Percentiles rank a stretch among this genome's conserved stretches.
Conservation (phyloP, 2,797 vertebrate species). For the Sebastes elongatus region DNA sequence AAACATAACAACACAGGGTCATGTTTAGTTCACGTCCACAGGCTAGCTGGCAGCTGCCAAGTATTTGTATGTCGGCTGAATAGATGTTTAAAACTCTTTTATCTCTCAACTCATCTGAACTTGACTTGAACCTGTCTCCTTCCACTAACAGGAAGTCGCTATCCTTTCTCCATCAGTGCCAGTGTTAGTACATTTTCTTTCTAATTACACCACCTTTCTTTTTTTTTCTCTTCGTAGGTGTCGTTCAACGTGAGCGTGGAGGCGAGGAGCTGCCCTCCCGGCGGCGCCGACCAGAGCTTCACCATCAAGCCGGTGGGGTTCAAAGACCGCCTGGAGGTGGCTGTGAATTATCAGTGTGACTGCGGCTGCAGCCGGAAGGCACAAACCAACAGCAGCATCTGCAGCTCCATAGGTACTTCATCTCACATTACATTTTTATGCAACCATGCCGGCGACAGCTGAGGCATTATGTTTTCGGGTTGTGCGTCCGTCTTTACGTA, state of each 20-base stretch:
- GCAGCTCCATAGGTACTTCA: conserved; percentile 83
- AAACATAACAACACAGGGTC: conserved; percentile 32
- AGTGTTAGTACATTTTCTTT: not conserved
- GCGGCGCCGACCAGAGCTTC: conserved; percentile 80
- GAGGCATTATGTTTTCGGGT: too few species aligned
- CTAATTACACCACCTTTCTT: not conserved
- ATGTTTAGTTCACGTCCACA: conserved; percentile 28
- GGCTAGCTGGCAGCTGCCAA: not conserved
- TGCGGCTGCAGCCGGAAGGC: conserved; percentile 84
- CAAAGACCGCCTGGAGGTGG: conserved; percentile 91
- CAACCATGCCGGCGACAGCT: fast-evolving
- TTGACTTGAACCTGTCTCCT: not conserved
- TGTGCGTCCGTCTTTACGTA: too few species aligned
- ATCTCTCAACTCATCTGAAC: not conserved
- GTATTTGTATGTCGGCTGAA: not conserved
- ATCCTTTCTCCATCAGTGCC: not conserved
- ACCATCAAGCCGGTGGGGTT: conserved; percentile 95
- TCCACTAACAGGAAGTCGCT: not conserved
- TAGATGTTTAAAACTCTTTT: not conserved
- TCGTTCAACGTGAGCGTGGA: conserved; percentile 92
- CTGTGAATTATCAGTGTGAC: conserved; percentile 87
- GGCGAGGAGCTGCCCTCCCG: conserved; percentile 86
- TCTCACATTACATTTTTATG: not conserved
- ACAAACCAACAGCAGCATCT: conserved; percentile 83
- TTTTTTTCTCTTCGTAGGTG: conserved; percentile 77